phyloP scores from a whole-genome alignment of 2,797 vertebrate species.

The Chaetophractus vellerosus region DNA sequence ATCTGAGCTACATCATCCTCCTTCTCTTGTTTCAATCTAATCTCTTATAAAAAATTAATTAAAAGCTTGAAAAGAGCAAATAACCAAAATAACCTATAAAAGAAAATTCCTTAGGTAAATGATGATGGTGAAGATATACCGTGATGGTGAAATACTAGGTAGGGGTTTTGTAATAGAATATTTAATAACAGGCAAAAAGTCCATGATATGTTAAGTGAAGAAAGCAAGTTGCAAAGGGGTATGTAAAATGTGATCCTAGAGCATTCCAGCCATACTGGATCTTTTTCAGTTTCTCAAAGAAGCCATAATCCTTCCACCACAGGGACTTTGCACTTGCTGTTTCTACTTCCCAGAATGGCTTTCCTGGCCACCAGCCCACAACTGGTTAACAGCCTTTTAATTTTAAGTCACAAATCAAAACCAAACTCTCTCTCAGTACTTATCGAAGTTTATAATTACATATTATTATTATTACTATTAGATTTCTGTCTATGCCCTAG shows the following conservation, averaged over 20 bases:
- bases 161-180: neutral
- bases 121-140: neutral
- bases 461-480: neutral
- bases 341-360: neutral
- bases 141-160: neutral
- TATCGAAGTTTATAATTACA: neutral
- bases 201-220: neutral
- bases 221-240: neutral
- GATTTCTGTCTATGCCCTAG: neutral
- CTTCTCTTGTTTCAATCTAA: constrained; percentile 2
- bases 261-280: neutral
- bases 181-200: neutral
- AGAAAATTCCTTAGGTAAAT: neutral
- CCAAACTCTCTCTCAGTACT: neutral
- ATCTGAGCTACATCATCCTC: neutral
- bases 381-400: neutral
- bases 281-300: neutral
- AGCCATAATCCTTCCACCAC: neutral
- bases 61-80: neutral
- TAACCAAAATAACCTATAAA: neutral
- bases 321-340: neutral
- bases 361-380: neutral
- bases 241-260: neutral
- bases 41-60: neutral
- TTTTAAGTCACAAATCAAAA: constrained; percentile 32